Evolutionary conservation across 2,888 invertebrate genomes (phyloP).

Genomic region (Himalopsyche tibetana): DNA sequence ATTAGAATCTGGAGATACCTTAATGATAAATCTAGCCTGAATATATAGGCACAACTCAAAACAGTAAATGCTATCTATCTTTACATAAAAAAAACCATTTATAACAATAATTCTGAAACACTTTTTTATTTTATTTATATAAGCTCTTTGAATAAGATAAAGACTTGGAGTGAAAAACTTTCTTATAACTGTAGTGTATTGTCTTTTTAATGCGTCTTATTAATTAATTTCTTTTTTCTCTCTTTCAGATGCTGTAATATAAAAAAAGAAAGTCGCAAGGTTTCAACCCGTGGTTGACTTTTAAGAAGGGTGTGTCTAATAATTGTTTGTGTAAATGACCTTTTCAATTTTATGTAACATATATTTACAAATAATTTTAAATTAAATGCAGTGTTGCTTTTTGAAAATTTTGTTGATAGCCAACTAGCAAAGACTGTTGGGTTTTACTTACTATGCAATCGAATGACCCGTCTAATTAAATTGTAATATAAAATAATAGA

Average conservation of each 20-base stretch:
- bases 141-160: no score
- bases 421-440: conserved; percentile 18
- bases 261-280: conserved; percentile 45
- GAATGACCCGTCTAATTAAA: conserved; percentile 25
- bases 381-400: conserved; percentile 49
- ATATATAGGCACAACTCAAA: no score
- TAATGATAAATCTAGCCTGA: no score
- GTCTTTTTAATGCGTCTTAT: no score
- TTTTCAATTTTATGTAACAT: conserved; percentile 21
- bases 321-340: conserved; percentile 48
- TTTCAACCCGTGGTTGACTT: conserved; percentile 57
- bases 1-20: no score
- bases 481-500: conserved; percentile 13
- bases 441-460: conserved; percentile 5
- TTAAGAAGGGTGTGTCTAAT: conserved; percentile 49
- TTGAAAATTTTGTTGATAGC: conserved; percentile 23
- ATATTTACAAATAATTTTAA: conserved; percentile 49
- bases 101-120: no score
- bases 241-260: conserved; percentile 62
- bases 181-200: no score
- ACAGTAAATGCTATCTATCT: no score
- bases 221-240: conserved; percentile 52
- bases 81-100: no score
- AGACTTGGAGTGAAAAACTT: no score
- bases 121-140: no score